Conservation (phyloP, 2,113 vertebrate species). For the Glareola pratincola region DNA sequence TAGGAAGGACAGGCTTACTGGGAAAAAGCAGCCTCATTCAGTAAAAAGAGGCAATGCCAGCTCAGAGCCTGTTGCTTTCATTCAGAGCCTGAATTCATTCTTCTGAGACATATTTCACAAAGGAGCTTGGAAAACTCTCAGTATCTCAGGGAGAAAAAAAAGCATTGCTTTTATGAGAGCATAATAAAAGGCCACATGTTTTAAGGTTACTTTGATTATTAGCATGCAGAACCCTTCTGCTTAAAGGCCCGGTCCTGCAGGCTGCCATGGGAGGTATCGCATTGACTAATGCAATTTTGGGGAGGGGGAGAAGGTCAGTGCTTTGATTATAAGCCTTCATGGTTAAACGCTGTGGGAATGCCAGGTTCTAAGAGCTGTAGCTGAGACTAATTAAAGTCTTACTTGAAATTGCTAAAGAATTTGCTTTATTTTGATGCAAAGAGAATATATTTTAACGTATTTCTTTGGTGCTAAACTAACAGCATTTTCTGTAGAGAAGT, state of each 20-base stretch:
- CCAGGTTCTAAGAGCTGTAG: background rate
- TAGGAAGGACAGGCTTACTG: background rate
- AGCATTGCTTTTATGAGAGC: background rate
- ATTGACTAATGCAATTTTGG: background rate
- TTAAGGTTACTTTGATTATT: background rate
- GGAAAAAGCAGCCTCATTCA: conserved; percentile 41
- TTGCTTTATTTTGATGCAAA: background rate
- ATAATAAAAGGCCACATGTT: background rate
- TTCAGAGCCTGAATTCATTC: conserved; percentile 23
- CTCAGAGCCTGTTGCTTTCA: conserved; percentile 52
- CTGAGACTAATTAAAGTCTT: background rate
- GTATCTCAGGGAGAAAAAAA: background rate
- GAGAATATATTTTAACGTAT: background rate
- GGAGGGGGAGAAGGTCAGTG: background rate
- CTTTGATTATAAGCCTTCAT: background rate
- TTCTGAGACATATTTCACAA: background rate
- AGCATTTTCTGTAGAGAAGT: background rate
- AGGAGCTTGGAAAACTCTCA: background rate
- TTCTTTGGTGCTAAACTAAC: background rate
- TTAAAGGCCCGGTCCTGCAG: background rate
- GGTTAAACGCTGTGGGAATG: background rate
- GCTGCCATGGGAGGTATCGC: background rate
- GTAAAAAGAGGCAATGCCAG: conserved; percentile 15
- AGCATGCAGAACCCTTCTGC: background rate
- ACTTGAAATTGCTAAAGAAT: background rate